Base-by-base conservation (phyloP, 1,140 invertebrate genomes). In the Zaprionus davidi region DNA sequence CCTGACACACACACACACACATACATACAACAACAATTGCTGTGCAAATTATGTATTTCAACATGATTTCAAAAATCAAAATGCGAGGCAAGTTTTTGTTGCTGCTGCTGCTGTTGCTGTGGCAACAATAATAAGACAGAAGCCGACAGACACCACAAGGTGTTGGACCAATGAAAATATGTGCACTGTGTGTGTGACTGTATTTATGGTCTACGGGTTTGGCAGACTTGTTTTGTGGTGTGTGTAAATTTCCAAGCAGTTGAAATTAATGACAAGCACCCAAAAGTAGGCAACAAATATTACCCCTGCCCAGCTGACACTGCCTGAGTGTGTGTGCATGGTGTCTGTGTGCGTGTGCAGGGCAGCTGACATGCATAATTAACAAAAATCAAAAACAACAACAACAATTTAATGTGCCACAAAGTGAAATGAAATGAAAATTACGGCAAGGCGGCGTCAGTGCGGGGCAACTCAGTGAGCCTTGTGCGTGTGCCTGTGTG, bases 1-100 rank as follows among this genome's bases (percentile, higher is more conserved):
- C 58, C 57, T 53, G 13, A 49, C 22, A 17, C 3, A 34, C n/a
- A 22, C 56, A 12, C 31, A 58, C 20, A 26, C n/a, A n/a, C n/a
- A n/a, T n/a, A 20, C 34, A 72, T 58, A 57, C 41, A 41, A n/a
- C 13, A 86, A 86, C 83, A 82, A 84, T 84, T 66, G 71, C 49
- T 41, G 44, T 34, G 34, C 46, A 71, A 79, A 74, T 76, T 79
- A 82, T 83, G 63, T 71, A 78, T 72, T 38, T 70, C 74, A 81
- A 75, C 62, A 68, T 75, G 82, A 85, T 86, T 85, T 72, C 79
- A 57, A 80, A 86, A 86, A 88, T 83, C 83, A 75, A 86, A 84
- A 78, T 77, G 69, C 58, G 34, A 71, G 66, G 49, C 65, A 57
- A 69, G 75, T 70, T 70, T 71, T 60, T 74, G 82, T 34, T 51